Percentiles rank a stretch among this genome's conserved stretches.
These are phyloP conservation scores for Rhopalosiphum nymphaeae DNA, from an alignment of 2,888 invertebrate genomes.

Conservation along the genomic window DNA sequence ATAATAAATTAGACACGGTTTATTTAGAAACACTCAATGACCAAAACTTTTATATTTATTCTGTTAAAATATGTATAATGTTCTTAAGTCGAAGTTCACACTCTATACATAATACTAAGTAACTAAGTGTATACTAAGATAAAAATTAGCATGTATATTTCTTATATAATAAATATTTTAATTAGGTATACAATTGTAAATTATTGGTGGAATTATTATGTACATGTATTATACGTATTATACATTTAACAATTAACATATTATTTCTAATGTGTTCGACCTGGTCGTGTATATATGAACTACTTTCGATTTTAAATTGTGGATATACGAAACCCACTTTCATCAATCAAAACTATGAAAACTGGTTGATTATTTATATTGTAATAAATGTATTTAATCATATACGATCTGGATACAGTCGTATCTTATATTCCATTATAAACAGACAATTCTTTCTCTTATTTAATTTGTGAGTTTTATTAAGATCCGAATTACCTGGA, in stretches of 20 bases:
- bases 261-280: not conserved
- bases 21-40: not conserved
- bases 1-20: not conserved
- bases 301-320: conserved; percentile 45
- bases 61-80: not conserved
- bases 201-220: not conserved
- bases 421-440: not conserved
- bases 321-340: not conserved
- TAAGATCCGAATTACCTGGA: not conserved
- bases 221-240: not conserved
- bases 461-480: not conserved
- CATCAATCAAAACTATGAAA: conserved; percentile 33
- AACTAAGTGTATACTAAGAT: not conserved
- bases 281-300: not conserved
- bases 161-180: not conserved
- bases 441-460: not conserved
- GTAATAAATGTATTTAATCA: not conserved
- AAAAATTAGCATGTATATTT: not conserved
- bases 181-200: not conserved
- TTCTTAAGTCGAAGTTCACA: not conserved
- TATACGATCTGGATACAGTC: no score
- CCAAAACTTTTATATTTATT: not conserved
- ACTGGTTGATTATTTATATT: conserved; percentile 20
- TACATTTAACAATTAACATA: not conserved
- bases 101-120: not conserved